Conservation (phyloP, 2,888 invertebrate species). For the Drosophila melanosoma region DNA sequence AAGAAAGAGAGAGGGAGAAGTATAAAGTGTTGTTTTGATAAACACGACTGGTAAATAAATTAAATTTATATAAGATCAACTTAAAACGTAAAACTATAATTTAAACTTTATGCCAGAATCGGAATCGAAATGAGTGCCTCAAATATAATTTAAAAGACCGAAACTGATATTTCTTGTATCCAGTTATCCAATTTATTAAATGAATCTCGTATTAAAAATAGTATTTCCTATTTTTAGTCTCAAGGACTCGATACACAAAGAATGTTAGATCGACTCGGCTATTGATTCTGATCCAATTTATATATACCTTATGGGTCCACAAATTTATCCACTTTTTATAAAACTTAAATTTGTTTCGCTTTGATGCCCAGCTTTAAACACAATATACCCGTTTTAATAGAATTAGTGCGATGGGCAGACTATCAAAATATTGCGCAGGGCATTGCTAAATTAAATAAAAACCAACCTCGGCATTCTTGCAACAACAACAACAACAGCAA, state of each 20-base stretch:
- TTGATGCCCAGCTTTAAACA: rapidly evolving
- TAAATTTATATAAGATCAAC: too few species aligned
- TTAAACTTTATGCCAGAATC: too few species aligned
- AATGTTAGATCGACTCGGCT: neutral
- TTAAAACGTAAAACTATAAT: too few species aligned
- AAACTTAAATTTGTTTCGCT: neutral
- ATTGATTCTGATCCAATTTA: neutral
- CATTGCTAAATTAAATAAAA: conserved; percentile 55
- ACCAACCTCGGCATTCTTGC: conserved; percentile 20
- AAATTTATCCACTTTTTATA: neutral
- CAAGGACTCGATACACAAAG: neutral
- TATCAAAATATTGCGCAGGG: conserved; percentile 33
- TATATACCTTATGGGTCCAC: neutral
- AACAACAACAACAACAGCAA: neutral
- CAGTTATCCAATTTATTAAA: too few species aligned
- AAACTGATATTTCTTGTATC: too few species aligned
- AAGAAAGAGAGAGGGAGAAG: neutral
- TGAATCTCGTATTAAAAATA: too few species aligned
- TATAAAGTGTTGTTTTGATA: too few species aligned
- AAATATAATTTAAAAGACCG: too few species aligned
- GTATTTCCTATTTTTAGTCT: neutral
- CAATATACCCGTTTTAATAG: neutral
- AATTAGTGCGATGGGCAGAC: neutral
- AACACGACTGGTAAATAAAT: too few species aligned
- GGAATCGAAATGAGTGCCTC: too few species aligned